Percentiles rank a stretch among this genome's conserved stretches.
phyloP scores from a whole-genome alignment of 2,113 vertebrate genomes.

The Dolichotis patagonum region DNA sequence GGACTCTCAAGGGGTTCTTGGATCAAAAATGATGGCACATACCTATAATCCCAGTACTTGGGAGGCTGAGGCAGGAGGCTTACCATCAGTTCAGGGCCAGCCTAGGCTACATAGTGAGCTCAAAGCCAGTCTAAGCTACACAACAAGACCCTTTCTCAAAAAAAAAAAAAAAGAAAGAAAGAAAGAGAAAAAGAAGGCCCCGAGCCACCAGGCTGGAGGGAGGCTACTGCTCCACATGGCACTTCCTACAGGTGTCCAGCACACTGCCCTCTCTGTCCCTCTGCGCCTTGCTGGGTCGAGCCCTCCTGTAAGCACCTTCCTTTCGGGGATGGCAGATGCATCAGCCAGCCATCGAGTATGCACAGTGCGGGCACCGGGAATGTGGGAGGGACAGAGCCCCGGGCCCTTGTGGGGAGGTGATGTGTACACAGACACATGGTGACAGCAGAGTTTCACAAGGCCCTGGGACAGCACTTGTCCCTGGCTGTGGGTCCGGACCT shows the following conservation, averaged over 20 bases:
- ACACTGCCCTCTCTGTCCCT: not conserved
- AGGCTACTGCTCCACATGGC: not conserved
- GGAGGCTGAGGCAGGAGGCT: too few species aligned
- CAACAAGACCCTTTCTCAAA: too few species aligned
- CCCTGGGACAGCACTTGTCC: not conserved
- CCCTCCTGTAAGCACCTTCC: not conserved
- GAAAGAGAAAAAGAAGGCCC: not conserved
- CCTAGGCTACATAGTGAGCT: too few species aligned
- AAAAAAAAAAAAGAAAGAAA: too few species aligned
- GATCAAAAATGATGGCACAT: not conserved
- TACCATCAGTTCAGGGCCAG: too few species aligned
- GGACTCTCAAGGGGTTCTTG: not conserved
- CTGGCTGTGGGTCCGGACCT: too few species aligned
- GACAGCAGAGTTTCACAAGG: not conserved
- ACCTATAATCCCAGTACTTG: too few species aligned
- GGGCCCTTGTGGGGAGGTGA: not conserved
- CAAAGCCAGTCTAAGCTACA: too few species aligned
- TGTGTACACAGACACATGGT: not conserved
- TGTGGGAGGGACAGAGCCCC: not conserved
- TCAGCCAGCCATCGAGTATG: not conserved
- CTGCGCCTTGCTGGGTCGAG: accelerated
- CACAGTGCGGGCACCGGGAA: not conserved
- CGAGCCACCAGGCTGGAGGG: not conserved
- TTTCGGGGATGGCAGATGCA: not conserved
- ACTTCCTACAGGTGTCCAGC: too few species aligned